Evolutionary conservation across 53 echinoderm and acorn worm genomes (phyloP), one percentile per base, ranked within the genome.

Genomic region (Holothuria leucospilota): DNA sequence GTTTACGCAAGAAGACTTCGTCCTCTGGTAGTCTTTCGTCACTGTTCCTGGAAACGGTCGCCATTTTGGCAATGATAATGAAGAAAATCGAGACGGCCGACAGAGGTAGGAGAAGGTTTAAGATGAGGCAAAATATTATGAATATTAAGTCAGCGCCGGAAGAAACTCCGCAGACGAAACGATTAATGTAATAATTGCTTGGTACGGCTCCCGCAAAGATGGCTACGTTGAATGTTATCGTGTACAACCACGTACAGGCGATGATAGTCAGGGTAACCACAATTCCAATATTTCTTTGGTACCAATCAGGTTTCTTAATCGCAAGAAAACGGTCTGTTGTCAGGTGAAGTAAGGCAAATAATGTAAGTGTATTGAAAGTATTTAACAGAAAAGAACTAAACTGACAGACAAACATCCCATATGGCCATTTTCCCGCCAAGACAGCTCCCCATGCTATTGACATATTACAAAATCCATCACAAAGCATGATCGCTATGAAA

Each of bases 341-440:
- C 2, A 96, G 79, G 25, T 94, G 62, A 18, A 82, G 26, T 13
- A 96, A 78, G 39, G 88, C 85, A 51, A 96, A 24, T 8, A 96
- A 80, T 25, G 89, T 87, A 71, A 92, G 88, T 1, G 90, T 89
- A 53, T 89, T 90, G 40, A 96, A 69, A 29, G 91, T 34, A 27
- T 96, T 92, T 34, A 94, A 61, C 15, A 96, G 18, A 67, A 96
- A 96, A 53, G 96, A 92, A 63, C 86, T 96, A 12, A 92, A 73
- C 53, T 84, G 87, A 58, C 96, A 96, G 34, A 96, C 75, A 63
- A 94, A 90, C 8, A 29, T 52, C 4, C 77, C 89, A 59, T 91
- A 88, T 10, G 93, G 91, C 96, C 96, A 96, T 16, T 28, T 25
- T 40, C 90, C 90, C 20, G 84, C 61, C 18, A 86, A 63, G 46